Evolutionary conservation across 30 jellyfish, hydroid and myxozoan genomes (phyloP), one percentile per base, ranked within the genome.

Genomic region (Hydractinia symbiolongicarpus): DNA sequence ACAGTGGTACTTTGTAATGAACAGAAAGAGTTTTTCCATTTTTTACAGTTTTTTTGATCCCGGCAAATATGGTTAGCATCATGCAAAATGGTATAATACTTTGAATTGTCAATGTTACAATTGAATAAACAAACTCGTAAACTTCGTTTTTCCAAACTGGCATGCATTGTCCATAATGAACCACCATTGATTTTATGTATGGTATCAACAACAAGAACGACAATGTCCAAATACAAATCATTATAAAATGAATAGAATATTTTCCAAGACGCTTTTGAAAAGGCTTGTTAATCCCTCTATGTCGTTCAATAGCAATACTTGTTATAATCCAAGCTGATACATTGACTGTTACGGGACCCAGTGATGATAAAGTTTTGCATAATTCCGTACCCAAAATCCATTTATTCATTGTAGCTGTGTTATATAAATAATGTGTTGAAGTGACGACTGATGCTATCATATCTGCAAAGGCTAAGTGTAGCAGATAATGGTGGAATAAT

Each of bases 221-320:
- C 69, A 58, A 13, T 11, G 19, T 13, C 69, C 69, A 58, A 11
- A 58, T 58, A 11, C 17, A 13, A 58, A 3, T 17, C 19, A 58
- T 17, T 17, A 17, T 58, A 11, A 58, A 58, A 58, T 58, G 69
- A 17, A 58, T 58, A 0, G 16, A 11, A 11, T 11, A 17, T 58
- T 58, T 58, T 2, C 17, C 19, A 11, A 58, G 19, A 11, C 69
- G 69, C 15, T 13, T 13, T 17, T 58, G 44, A 58, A 58, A 58
- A 58, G 95, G 95, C 21, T 61, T 79, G 5, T 72, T 84, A 64
- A 86, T 86, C 54, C 95, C 95, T n/a, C 89, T 83, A 57, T 86
- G 80, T 44, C 95, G 85, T 55, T 86, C 95, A 5, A 71, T 54
- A n/a, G 95, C 95, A 50, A 86, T 86, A 84, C 95, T 86, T 15